Conservation (phyloP, 1,140 invertebrate species). For the Lucilia sericata region DNA sequence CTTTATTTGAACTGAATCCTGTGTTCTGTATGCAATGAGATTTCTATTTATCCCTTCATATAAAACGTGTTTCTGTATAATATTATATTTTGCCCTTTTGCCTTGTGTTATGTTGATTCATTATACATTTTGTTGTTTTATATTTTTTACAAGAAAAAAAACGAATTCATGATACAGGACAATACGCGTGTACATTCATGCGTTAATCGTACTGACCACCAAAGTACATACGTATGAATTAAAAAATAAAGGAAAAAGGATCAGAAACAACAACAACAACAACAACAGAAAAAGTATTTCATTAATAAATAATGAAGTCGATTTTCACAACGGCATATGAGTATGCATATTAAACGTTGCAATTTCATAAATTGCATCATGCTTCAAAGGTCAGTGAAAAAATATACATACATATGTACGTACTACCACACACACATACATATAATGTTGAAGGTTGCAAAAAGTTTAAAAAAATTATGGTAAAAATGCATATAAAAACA, state of each 20-base stretch:
- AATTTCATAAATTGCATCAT: conserved; percentile 21
- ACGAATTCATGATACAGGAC: conserved; percentile 1
- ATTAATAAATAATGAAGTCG: conserved; percentile 29
- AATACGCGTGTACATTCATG: conserved; percentile 25
- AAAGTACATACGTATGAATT: neutral
- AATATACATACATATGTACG: neutral
- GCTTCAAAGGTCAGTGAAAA: neutral
- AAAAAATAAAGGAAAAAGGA: neutral
- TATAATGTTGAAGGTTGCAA: neutral
- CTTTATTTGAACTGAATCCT: neutral
- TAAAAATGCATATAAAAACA: neutral
- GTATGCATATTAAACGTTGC: conserved; percentile 21
- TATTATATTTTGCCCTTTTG: conserved; percentile 19
- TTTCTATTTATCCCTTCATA: conserved; percentile 4
- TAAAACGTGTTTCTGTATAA: neutral
- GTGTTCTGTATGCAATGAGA: neutral
- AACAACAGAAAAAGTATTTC: conserved; percentile 1
- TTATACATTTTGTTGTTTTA: neutral
- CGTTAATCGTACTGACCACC: conserved; percentile 22
- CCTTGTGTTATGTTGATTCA: neutral
- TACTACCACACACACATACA: no score
- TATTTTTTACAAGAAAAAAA: neutral
- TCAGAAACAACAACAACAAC: neutral
- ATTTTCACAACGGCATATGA: neutral
- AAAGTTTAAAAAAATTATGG: neutral